Conservation (phyloP, 1,140 invertebrate genomes). For the Aphelinus atriplicis region DNA sequence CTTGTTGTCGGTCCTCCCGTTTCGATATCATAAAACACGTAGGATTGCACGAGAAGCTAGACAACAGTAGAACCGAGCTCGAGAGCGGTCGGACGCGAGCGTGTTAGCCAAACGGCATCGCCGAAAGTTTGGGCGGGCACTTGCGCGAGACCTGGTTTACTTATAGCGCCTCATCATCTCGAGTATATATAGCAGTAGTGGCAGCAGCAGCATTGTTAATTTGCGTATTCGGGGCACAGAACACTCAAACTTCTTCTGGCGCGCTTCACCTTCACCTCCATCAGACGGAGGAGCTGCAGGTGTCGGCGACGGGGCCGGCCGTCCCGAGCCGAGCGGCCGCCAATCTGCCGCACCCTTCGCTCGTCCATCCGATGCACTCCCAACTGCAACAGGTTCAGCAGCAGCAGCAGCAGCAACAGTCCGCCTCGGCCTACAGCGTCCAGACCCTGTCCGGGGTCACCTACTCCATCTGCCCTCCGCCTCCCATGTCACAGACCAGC, state of each 20-base stretch:
- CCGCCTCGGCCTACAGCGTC: slow-evolving; percentile 47
- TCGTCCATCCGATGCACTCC: slow-evolving; percentile 40
- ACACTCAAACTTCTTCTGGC: slow-evolving; percentile 41
- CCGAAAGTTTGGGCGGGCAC: not conserved
- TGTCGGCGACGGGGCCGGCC: slow-evolving; percentile 37
- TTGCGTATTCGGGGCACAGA: slow-evolving; percentile 11
- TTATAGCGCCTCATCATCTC: not conserved
- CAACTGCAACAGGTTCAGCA: slow-evolving; percentile 47
- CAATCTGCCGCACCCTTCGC: slow-evolving; percentile 25
- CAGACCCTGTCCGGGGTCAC: slow-evolving; percentile 48
- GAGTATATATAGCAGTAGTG: no score
- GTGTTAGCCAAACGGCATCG: no score
- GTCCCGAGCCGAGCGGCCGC: slow-evolving; percentile 31
- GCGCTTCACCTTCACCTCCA: slow-evolving; percentile 58
- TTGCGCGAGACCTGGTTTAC: slow-evolving; percentile 1
- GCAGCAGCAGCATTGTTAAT: slow-evolving; percentile 6
- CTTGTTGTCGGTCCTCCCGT: no score
- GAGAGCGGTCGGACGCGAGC: no score
- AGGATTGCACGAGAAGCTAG: no score
- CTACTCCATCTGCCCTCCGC: slow-evolving; percentile 40
- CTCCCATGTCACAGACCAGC: slow-evolving; percentile 34
- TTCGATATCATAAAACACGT: no score
- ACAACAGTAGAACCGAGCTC: no score
- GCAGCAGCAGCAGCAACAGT: slow-evolving; percentile 43
- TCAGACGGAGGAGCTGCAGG: slow-evolving; percentile 56